Conservation (phyloP, 2,888 invertebrate species). For the Lampropteryx suffumata region DNA sequence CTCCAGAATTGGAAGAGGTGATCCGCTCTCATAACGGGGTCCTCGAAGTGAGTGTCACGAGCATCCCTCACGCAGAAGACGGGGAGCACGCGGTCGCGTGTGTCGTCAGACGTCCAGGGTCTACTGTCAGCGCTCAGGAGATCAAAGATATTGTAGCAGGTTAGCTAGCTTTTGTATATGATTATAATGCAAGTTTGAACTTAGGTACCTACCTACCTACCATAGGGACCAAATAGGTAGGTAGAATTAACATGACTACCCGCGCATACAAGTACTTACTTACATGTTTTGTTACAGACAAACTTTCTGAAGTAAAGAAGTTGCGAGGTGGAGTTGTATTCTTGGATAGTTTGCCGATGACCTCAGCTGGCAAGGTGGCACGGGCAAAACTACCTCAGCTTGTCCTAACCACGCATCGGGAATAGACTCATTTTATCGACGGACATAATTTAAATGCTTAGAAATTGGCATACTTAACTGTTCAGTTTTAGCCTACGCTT, state of each 20-base stretch:
- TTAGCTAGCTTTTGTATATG: conserved; percentile 32
- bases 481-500: no score
- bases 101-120: conserved; percentile 46
- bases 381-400: conserved; percentile 40
- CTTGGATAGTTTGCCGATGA: conserved; percentile 51
- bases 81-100: conserved; percentile 59
- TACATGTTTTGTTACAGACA: conserved; percentile 49
- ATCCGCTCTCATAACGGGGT: conserved; percentile 56
- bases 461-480: no score
- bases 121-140: conserved; percentile 52
- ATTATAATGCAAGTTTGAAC: no score
- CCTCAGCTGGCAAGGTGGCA: conserved; percentile 55
- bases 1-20: conserved; percentile 61
- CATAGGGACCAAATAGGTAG: no score
- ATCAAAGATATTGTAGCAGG: conserved; percentile 59
- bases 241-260: not conserved
- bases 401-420: conserved; percentile 3
- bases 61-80: conserved; percentile 48
- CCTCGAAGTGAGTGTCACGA: conserved; percentile 58
- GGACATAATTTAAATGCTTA: no score
- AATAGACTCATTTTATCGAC: no score
- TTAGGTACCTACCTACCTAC: no score
- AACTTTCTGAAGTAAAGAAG: conserved; percentile 54
- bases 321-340: conserved; percentile 65
- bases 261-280: no score